Conservation (phyloP, 1,140 invertebrate genomes). For the Meloidogyne hapla region DNA sequence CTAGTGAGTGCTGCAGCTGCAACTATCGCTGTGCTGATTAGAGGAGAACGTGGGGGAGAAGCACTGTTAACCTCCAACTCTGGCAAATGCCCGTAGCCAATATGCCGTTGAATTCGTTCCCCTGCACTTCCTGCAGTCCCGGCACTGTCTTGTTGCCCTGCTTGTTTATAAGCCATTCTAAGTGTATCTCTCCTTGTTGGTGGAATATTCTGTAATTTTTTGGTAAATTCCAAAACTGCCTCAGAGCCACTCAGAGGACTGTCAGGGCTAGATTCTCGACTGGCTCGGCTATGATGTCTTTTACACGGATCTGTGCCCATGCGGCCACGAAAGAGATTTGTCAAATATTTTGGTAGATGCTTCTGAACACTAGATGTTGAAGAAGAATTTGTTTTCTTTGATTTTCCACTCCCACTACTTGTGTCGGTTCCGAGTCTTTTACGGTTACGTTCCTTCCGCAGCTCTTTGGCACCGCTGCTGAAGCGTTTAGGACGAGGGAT, state of each 20-base stretch:
- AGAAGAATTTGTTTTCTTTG: slow-evolving; percentile 59
- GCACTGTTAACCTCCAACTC: slow-evolving; percentile 63
- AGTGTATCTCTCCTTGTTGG: slow-evolving; percentile 59
- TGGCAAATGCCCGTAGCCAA: slow-evolving; percentile 58
- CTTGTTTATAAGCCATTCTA: slow-evolving; percentile 52
- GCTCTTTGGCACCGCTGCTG: slow-evolving; percentile 62
- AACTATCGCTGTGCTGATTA: slow-evolving; percentile 2
- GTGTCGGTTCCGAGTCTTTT: slow-evolving; percentile 61
- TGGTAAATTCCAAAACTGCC: slow-evolving; percentile 62
- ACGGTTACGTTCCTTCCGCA: slow-evolving; percentile 54
- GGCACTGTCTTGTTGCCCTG: slow-evolving; percentile 60
- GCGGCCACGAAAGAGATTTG: slow-evolving; percentile 58
- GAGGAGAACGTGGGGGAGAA: slow-evolving; percentile 56
- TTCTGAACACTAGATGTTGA: slow-evolving; percentile 59
- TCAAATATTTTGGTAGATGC: slow-evolving; percentile 62
- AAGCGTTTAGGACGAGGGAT: slow-evolving; percentile 61
- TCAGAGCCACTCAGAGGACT: slow-evolving; percentile 60
- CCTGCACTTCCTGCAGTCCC: slow-evolving; percentile 8
- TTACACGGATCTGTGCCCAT: slow-evolving; percentile 64
- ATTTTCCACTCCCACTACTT: slow-evolving; percentile 57
- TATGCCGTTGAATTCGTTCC: slow-evolving; percentile 9
- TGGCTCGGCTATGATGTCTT: slow-evolving; percentile 45
- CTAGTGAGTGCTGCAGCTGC: slow-evolving; percentile 13
- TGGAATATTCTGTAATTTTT: slow-evolving; percentile 63
- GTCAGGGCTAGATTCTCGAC: slow-evolving; percentile 59